Evolutionary conservation across 2,797 vertebrate species (phyloP), one percentile per base, ranked within the genome.

Genomic region (Rhinoraja longicauda): DNA sequence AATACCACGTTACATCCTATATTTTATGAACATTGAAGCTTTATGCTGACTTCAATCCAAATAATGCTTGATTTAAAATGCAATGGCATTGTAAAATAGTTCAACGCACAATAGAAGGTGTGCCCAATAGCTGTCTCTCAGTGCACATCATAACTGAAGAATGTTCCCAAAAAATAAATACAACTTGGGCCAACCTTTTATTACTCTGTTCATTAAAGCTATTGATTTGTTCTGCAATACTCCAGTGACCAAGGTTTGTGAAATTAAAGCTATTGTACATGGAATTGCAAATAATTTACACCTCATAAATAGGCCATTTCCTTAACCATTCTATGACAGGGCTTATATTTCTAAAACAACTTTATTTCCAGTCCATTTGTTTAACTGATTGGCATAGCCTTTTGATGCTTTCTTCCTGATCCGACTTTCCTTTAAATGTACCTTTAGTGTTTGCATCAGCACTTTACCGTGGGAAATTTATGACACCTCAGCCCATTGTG

Each of bases 71-170:
- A 10, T 59, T n/a, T 84, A 57, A 59, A 59, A 59, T 59, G 2
- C 45, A 53, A 84, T 57, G 84, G 57, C 29, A 26, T 29, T 53
- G 59, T 26, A 57, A 59, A 79, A 29, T 5, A 84, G 19, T 29
- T 88, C 82, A 62, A 88, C 62, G 12, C 29, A 88, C 82, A 88
- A 57, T 88, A 15, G 81, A 84, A 59, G 9, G 82, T n/a, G 82
- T 59, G 24, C 19, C 39, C 19, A 53, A 3, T 24, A 82, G 19
- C 32, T n/a, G 45, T 57, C 17, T 82, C 39, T 82, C 24, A 21
- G 5, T 2, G 19, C 39, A 57, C 24, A 53, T 57, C 39, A 36
- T 39, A 45, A 2, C 79, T 82, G n/a, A 88, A 64, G 62, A 88
- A 88, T 32, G 59, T 32, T 64, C 4, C 29, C n/a, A 88, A 88